Conservation (phyloP, 1,140 invertebrate species). For the Sinella curviseta region DNA sequence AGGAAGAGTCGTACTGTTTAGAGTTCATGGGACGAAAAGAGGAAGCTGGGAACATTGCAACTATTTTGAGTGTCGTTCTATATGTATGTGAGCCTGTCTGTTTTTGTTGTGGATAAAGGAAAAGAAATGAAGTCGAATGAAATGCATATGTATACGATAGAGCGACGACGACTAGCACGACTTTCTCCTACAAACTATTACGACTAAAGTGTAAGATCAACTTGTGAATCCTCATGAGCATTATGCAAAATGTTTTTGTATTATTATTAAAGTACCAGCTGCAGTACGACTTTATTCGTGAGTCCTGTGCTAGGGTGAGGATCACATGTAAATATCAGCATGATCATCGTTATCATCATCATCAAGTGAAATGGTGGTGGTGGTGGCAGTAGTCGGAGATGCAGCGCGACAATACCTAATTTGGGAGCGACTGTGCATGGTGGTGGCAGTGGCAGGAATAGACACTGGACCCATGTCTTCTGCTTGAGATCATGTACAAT, state of each 20-base stretch:
- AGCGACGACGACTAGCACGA: no score
- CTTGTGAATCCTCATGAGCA: constrained; percentile 18
- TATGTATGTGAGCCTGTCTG: background rate
- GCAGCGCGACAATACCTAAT: no score
- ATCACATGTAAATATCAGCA: no score
- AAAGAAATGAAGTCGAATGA: background rate
- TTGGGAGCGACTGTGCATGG: no score
- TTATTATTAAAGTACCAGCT: background rate
- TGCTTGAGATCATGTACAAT: background rate
- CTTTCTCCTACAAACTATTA: no score
- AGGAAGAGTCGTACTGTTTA: background rate
- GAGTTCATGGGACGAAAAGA: background rate
- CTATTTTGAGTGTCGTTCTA: background rate
- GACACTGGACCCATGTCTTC: no score
- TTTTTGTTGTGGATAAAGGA: background rate
- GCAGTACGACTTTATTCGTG: background rate
- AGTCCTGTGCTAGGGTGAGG: background rate
- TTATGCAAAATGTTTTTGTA: constrained; percentile 18
- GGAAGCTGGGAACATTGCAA: no score
- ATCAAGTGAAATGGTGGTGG: no score
- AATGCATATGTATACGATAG: no score
- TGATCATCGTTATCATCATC: no score
- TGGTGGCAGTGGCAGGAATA: no score
- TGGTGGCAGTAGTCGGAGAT: no score
- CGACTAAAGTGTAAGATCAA: background rate